These are phyloP conservation scores for Sycophaga agraensis DNA, from an alignment of 1,140 invertebrate genomes.

Conservation along the genomic window DNA sequence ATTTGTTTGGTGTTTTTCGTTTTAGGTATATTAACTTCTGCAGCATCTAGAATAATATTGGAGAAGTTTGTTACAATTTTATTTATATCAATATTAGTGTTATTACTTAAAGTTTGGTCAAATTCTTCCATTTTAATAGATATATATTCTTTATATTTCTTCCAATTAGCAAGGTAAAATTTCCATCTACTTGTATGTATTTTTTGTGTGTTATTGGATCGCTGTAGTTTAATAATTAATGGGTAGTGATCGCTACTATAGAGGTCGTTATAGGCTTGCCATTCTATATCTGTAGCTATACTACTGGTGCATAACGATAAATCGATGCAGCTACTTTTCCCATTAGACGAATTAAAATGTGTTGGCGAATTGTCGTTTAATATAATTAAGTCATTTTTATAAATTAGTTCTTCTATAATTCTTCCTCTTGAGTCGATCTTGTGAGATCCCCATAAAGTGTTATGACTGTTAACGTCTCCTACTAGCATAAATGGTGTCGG, in stretches of 20 bases:
- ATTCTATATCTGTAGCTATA: too few relatives aligned
- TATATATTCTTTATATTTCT: not conserved
- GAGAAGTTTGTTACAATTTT: slow-evolving; percentile 33
- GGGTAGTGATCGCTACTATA: not conserved
- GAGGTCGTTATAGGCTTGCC: not conserved
- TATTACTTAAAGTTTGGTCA: slow-evolving; percentile 7
- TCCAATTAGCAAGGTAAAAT: not conserved
- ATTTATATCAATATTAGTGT: too few relatives aligned
- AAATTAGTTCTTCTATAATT: slow-evolving; percentile 21
- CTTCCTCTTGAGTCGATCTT: slow-evolving; percentile 29
- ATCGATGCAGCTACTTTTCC: not conserved
- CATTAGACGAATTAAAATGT: not conserved
- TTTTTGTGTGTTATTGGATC: not conserved
- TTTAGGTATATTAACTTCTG: too few relatives aligned
- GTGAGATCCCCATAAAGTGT: slow-evolving; percentile 39
- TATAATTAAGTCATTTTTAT: not conserved
- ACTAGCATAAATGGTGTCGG: slow-evolving; percentile 38
- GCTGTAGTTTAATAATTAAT: not conserved
- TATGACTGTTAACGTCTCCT: slow-evolving; percentile 46
- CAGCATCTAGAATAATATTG: slow-evolving; percentile 25
- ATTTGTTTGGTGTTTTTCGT: too few relatives aligned
- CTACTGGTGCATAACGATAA: too few relatives aligned
- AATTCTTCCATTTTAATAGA: not conserved
- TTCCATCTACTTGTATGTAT: not conserved
- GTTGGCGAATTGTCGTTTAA: too few relatives aligned